Base-by-base conservation (phyloP, 2,888 invertebrate genomes). In the Heliconius ismenius region DNA sequence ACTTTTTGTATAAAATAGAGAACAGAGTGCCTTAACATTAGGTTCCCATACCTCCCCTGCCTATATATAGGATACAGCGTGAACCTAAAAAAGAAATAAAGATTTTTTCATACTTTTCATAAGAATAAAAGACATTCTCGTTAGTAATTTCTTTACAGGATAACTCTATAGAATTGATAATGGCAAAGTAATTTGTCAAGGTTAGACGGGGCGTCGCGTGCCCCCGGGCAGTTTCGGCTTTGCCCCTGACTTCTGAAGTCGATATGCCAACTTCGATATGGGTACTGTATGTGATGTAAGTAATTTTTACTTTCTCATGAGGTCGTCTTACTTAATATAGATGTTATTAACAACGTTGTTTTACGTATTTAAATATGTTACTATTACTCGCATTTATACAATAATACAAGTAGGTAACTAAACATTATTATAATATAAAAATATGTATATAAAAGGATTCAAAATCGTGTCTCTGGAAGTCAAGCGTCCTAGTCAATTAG, bases 231-330 rank as follows among this genome's bases (percentile, higher is more conserved):
- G 82, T 85, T 82, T 81, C 79, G 79, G 65, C 78, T 78, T 81
- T 81, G 82, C 81, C 82, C 81, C 83, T 83, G 85, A 82, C 83
- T 84, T 83, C 82, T 32, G 32, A 32, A 75, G 75, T 75, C 75
- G 75, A 75, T 75, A 75, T 36, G 70, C 24, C 70, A 58, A 32
- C 70, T 36, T 58, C 58, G 15, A 58, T 70, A 70, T 24, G 70
- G 24, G n/a, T 32, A 10, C n/a, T 70, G 18, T 26, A 43, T 43
- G 67, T 43, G 54, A 58, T 70, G 58, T 58, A 70, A 58, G 13
- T 70, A 32, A 36, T 58, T 58, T 58, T 69, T 54, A 54, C 49
- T 28, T 69, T 54, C 11, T 28, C 21, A 26, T 69, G 18, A 9
- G 49, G 11, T n/a, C n/a, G n/a, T 58, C 7, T 58, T 15, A 26